A percentile compares a stretch with the other conserved stretches of the same genome.
Conservation (phyloP, 2,113 vertebrate genomes). For the cat (Felis catus) region DNA sequence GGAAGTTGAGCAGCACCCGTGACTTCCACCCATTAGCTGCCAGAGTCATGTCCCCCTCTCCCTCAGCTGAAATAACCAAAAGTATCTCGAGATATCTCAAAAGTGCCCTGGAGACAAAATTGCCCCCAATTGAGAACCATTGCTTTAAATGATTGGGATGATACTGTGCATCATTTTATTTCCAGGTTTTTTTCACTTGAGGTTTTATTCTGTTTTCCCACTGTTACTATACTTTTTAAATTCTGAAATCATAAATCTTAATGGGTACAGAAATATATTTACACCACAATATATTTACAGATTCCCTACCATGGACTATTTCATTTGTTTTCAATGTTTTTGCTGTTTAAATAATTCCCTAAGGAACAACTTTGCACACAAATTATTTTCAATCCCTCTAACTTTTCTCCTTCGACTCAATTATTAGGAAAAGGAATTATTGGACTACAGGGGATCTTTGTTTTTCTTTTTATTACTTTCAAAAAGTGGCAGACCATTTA, state of each 20-base stretch:
- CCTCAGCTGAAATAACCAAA: not conserved
- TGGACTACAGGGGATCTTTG: not conserved
- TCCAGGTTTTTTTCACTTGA: not conserved
- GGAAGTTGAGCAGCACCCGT: not conserved
- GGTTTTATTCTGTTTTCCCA: not conserved
- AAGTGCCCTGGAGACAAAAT: not conserved
- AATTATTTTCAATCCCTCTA: not conserved
- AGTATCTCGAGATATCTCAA: not conserved
- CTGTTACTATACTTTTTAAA: not conserved
- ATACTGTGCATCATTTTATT: not conserved
- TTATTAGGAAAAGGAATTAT: conserved; percentile 4
- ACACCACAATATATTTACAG: not conserved
- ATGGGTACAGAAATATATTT: not conserved
- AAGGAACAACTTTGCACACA: not conserved
- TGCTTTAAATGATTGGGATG: not conserved
- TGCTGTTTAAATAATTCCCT: conserved; percentile 4
- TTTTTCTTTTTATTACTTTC: not conserved
- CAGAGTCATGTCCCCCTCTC: not conserved
- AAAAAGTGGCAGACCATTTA: not conserved
- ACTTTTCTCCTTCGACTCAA: not conserved
- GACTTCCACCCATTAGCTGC: not conserved
- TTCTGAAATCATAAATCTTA: not conserved
- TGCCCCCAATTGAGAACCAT: accelerated
- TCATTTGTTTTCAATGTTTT: not conserved
- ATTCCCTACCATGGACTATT: not conserved